Conservation (phyloP, 2,797 vertebrate genomes). For the Syngnathus rostellatus region DNA sequence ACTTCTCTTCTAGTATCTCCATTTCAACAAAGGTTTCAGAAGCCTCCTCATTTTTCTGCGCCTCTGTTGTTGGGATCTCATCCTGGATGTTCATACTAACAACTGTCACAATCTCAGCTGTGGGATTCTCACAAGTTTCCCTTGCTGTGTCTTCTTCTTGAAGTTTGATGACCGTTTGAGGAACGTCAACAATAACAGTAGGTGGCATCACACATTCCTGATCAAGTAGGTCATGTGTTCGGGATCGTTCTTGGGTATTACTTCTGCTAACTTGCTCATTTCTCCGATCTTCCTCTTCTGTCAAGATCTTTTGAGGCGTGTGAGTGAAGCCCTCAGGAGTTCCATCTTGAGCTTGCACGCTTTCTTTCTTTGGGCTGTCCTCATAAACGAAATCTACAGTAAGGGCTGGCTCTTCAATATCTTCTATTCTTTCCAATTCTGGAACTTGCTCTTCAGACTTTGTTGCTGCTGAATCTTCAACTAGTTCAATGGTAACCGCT, state of each 20-base stretch:
- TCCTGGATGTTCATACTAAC: conserved; percentile 7
- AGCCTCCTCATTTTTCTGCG: too few relatives aligned
- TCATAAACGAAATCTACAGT: conserved; percentile 26
- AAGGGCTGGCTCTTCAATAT: conserved; percentile 15
- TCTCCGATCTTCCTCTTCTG: conserved; percentile 8
- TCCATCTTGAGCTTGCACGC: conserved; percentile 21
- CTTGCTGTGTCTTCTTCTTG: conserved; percentile 9
- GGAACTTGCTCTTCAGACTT: conserved; percentile 11
- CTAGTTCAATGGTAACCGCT: conserved; percentile 6
- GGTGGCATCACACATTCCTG: conserved; percentile 12
- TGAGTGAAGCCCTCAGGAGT: conserved; percentile 5
- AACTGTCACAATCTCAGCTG: conserved; percentile 7
- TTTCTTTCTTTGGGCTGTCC: conserved; percentile 17
- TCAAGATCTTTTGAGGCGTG: neutral
- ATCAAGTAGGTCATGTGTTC: conserved; percentile 12
- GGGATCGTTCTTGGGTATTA: conserved; percentile 12
- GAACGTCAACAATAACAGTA: neutral
- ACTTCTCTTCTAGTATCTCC: neutral
- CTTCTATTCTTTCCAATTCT: conserved; percentile 9
- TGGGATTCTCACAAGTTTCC: conserved; percentile 8
- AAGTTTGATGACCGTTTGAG: conserved; percentile 1
- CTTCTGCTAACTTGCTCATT: conserved; percentile 3
- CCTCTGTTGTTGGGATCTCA: neutral
- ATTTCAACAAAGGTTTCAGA: neutral
- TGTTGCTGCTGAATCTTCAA: conserved; percentile 15